Percentiles rank a stretch among this genome's conserved stretches.
Evolutionary conservation across 2,888 invertebrate species (phyloP).

Genomic region (Limulus polyphemus): DNA sequence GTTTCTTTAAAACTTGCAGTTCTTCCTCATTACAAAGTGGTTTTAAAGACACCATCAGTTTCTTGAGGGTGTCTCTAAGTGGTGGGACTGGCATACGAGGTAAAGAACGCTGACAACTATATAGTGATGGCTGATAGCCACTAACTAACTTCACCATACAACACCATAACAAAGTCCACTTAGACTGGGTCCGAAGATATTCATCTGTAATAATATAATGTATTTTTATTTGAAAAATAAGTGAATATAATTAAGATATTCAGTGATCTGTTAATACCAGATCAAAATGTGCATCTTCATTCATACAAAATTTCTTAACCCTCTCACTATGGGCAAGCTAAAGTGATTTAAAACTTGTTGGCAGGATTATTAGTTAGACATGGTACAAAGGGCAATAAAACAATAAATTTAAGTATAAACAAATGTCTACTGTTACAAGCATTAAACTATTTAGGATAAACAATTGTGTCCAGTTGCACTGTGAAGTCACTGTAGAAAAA

Average conservation of each 20-base stretch:
- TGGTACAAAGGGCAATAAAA: too few species aligned
- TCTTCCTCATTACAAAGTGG: constrained; percentile 37
- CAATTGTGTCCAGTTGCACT: too few species aligned
- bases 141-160: constrained; percentile 41
- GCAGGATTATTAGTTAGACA: too few species aligned
- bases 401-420: too few species aligned
- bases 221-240: constrained; percentile 1
- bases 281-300: too few species aligned
- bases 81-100: constrained; percentile 45
- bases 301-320: too few species aligned
- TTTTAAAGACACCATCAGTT: constrained; percentile 37
- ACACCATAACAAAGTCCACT: constrained; percentile 38
- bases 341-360: too few species aligned
- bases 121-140: constrained; percentile 41
- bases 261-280: too few species aligned
- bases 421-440: too few species aligned
- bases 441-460: too few species aligned
- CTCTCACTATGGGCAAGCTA: too few species aligned
- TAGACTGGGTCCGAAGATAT: constrained; percentile 29
- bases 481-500: too few species aligned
- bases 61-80: constrained; percentile 41
- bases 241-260: neutral
- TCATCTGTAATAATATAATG: neutral
- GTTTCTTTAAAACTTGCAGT: constrained; percentile 33
- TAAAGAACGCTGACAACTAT: constrained; percentile 46